phyloP scores from a whole-genome alignment of 35 echinoderm and acorn worm genomes.

The Ophiothrix spiculata region DNA sequence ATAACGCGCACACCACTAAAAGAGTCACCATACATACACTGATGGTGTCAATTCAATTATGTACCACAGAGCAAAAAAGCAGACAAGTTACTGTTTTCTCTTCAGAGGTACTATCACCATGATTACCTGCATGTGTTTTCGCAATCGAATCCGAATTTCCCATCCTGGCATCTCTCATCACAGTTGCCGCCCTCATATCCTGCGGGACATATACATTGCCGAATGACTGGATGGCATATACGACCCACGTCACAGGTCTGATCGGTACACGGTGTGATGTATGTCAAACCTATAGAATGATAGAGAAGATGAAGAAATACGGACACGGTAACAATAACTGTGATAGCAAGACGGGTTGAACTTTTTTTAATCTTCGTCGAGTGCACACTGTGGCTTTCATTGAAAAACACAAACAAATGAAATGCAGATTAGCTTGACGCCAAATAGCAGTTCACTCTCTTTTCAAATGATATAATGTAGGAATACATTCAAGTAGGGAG shows the following conservation, averaged over 20 bases:
- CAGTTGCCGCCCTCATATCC: slow-evolving; percentile 20
- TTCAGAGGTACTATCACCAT: too few relatives aligned
- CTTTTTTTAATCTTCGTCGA: too few relatives aligned
- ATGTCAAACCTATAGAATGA: background rate
- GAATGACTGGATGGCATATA: slow-evolving; percentile 27
- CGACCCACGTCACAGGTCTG: background rate
- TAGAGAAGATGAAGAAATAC: background rate
- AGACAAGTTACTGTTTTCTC: too few relatives aligned
- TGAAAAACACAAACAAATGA: too few relatives aligned
- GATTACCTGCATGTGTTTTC: slow-evolving; percentile 7
- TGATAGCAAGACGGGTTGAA: background rate
- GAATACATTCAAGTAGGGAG: too few relatives aligned
- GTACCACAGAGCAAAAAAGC: too few relatives aligned
- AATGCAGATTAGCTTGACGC: background rate
- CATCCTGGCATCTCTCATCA: background rate
- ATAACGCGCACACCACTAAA: too few relatives aligned
- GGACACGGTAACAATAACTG: background rate
- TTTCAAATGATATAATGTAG: too few relatives aligned
- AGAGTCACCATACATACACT: too few relatives aligned
- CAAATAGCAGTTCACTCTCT: too few relatives aligned
- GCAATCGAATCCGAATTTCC: slow-evolving; percentile 3
- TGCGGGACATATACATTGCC: slow-evolving; percentile 23
- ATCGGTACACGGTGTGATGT: slow-evolving; percentile 12
- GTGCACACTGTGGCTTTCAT: background rate
- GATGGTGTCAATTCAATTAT: too few relatives aligned